Evolutionary conservation across 2,113 vertebrate genomes (phyloP).

Genomic region (Conger conger): DNA sequence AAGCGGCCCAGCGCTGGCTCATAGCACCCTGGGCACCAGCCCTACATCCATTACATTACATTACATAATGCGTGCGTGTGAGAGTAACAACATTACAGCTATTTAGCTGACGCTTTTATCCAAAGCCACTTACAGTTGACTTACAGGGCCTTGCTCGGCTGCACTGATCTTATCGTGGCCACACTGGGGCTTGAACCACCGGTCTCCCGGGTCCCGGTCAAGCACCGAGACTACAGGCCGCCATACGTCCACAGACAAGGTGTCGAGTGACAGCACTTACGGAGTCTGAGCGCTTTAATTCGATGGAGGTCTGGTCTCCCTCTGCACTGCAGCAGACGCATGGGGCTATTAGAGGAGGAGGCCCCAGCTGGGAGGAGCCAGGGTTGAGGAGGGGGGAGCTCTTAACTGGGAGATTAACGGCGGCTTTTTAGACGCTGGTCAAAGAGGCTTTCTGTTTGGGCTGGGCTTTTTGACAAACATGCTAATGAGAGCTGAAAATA

Average conservation of each 20-base stretch:
- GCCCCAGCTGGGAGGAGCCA: constrained; percentile 24
- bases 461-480: background rate
- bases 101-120: no score
- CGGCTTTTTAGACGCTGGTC: background rate
- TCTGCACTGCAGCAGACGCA: constrained; percentile 4
- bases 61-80: no score
- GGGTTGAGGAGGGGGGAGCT: background rate
- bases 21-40: background rate
- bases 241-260: background rate
- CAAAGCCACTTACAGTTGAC: no score
- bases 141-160: no score
- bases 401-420: constrained; percentile 26
- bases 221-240: no score
- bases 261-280: background rate
- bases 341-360: constrained; percentile 16
- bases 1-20: background rate
- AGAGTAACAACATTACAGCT: no score
- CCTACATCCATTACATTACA: no score
- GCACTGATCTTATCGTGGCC: no score
- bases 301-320: constrained; percentile 4
- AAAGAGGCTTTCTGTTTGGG: background rate
- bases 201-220: no score
- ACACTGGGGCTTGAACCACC: no score
- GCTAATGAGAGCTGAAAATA: background rate
- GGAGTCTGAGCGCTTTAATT: constrained; percentile 11